phyloP scores from a whole-genome alignment of 2,888 invertebrate species.

The Acrocera orbiculus region DNA sequence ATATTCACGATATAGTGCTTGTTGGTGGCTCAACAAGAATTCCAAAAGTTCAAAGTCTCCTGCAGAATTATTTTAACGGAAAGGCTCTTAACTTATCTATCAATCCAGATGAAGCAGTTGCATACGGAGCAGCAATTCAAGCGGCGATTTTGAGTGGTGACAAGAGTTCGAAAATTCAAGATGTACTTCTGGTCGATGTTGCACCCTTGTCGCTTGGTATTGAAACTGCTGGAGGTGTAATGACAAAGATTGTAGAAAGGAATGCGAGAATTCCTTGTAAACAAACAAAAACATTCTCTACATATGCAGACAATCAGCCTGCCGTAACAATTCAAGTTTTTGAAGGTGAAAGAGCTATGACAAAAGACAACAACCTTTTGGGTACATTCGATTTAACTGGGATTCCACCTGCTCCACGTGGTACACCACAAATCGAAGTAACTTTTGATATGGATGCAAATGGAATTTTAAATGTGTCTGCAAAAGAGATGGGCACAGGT shows the following conservation, averaged over 20 bases:
- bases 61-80: conserved; percentile 53
- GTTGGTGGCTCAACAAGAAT: conserved; percentile 62
- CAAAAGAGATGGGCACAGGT: conserved; percentile 43
- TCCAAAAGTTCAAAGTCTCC: conserved; percentile 51
- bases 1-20: conserved; percentile 56
- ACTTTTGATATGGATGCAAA: conserved; percentile 70
- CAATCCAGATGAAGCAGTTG: conserved; percentile 60
- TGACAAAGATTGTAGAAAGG: conserved; percentile 52
- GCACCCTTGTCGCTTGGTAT: conserved; percentile 48
- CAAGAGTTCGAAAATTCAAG: conserved; percentile 50
- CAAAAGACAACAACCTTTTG: conserved; percentile 77
- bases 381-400: conserved; percentile 89
- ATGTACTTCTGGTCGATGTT: conserved; percentile 45
- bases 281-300: conserved; percentile 51
- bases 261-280: conserved; percentile 50
- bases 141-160: conserved; percentile 48
- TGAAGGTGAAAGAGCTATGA: conserved; percentile 69
- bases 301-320: conserved; percentile 59
- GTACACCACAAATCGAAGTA: conserved; percentile 67
- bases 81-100: conserved; percentile 51
- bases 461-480: conserved; percentile 77
- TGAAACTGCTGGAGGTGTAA: conserved; percentile 58
- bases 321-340: conserved; percentile 51
- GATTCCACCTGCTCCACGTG: conserved; percentile 78
- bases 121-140: conserved; percentile 53